phyloP scores from a whole-genome alignment of 2,113 vertebrate species.

The Halcyon senegalensis region DNA sequence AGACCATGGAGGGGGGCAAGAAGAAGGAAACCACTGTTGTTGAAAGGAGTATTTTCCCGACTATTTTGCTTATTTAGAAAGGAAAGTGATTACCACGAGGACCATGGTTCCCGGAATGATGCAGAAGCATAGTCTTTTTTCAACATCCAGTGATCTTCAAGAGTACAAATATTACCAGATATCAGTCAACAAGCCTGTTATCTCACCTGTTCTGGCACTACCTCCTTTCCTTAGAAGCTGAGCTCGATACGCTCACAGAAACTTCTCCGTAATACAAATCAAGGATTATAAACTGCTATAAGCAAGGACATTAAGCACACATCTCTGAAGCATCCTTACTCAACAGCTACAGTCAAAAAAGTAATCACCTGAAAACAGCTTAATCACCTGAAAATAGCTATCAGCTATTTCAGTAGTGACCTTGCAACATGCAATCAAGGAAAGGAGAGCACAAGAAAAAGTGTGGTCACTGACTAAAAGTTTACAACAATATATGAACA shows the following conservation, averaged over 20 bases:
- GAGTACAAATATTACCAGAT: not conserved
- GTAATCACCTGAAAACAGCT: not conserved
- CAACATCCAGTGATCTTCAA: not conserved
- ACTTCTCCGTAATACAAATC: not conserved
- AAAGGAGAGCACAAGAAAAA: not conserved
- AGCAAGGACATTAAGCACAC: not conserved
- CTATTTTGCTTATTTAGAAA: not conserved
- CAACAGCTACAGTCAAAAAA: not conserved
- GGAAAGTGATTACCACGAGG: not conserved
- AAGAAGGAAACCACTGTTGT: not conserved
- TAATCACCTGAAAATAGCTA: not conserved
- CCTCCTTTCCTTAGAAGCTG: not conserved
- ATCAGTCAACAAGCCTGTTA: not conserved
- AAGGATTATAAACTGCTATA: not conserved
- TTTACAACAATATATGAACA: not conserved
- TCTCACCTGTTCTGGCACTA: not conserved
- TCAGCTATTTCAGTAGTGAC: not conserved
- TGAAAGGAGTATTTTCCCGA: not conserved
- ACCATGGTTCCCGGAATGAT: not conserved
- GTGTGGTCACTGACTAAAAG: not conserved
- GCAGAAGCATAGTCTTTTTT: not conserved
- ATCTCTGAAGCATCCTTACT: not conserved
- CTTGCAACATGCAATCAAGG: not conserved
- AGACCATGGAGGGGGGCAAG: fast-evolving
- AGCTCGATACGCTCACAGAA: not conserved